phyloP scores from a whole-genome alignment of 2,113 vertebrate species.

The Eulacestoma nigropectus region DNA sequence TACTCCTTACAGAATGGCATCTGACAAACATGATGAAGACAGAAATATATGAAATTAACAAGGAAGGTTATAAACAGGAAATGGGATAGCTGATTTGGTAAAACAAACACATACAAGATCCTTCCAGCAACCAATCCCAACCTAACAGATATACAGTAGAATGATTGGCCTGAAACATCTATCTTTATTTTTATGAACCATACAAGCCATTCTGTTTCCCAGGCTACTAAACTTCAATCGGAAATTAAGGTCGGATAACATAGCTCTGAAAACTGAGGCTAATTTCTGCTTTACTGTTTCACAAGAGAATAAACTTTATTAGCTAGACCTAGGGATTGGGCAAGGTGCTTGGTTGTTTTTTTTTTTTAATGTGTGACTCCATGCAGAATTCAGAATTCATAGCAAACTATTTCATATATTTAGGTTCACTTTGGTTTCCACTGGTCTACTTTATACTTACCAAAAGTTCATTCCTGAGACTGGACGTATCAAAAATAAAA shows the following conservation, averaged over 20 bases:
- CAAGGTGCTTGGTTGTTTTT: not conserved
- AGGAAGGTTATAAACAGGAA: constrained; percentile 19
- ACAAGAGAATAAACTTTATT: not conserved
- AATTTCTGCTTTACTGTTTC: not conserved
- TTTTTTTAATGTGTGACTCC: not conserved
- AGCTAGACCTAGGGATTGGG: not conserved
- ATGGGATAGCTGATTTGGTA: constrained; percentile 5
- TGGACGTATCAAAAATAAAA: not conserved
- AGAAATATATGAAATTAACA: constrained; percentile 36
- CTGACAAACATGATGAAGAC: not conserved
- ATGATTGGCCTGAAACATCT: constrained; percentile 3
- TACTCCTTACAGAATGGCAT: not conserved
- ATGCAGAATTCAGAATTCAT: not conserved
- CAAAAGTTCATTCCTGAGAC: not conserved
- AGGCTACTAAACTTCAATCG: constrained; percentile 28
- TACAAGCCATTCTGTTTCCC: constrained; percentile 23
- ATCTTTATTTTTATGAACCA: constrained; percentile 43
- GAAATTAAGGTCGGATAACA: constrained; percentile 27
- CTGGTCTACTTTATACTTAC: not conserved
- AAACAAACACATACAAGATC: constrained; percentile 8
- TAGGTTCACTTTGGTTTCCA: not conserved
- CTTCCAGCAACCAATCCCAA: not conserved
- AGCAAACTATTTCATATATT: not conserved
- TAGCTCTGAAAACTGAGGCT: not conserved
- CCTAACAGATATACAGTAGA: not conserved